Percentiles rank a stretch among this genome's conserved stretches.
These are phyloP conservation scores for Bibio marci DNA, from an alignment of 2,888 invertebrate species.

Conservation along the genomic window DNA sequence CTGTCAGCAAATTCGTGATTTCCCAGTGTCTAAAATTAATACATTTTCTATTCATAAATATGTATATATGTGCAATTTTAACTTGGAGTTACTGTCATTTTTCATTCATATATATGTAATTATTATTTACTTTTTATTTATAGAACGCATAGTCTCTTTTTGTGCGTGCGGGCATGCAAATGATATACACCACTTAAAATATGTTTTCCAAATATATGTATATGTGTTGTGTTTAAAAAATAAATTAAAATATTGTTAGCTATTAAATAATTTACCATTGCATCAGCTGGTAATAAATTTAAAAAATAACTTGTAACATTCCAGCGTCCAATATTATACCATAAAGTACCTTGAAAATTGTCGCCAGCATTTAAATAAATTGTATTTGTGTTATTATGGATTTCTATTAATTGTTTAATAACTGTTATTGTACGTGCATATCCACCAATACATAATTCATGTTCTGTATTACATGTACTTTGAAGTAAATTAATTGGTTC, in stretches of 20 bases:
- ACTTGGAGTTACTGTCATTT: too few species aligned
- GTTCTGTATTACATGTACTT: slow-evolving; percentile 17
- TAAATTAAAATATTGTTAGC: slow-evolving; percentile 1
- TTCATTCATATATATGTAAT: too few species aligned
- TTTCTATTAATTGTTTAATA: slow-evolving; percentile 29
- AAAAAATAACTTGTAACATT: slow-evolving; percentile 57
- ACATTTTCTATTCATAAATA: too few species aligned
- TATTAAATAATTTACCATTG: slow-evolving; percentile 46
- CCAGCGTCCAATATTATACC: slow-evolving; percentile 61
- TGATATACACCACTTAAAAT: slow-evolving; percentile 24
- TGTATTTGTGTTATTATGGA: slow-evolving; percentile 32
- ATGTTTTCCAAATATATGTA: too few species aligned
- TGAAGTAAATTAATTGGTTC: too few species aligned
- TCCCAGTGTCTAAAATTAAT: slow-evolving; percentile 60
- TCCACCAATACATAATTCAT: slow-evolving; percentile 44
- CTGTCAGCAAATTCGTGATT: slow-evolving; percentile 88
- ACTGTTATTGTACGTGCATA: slow-evolving; percentile 45
- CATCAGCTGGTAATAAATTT: slow-evolving; percentile 58
- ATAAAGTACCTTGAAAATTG: slow-evolving; percentile 68
- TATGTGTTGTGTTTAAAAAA: not conserved
- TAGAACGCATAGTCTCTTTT: too few species aligned
- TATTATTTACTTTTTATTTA: too few species aligned
- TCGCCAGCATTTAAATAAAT: slow-evolving; percentile 69
- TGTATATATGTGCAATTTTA: too few species aligned
- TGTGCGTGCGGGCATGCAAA: slow-evolving; percentile 91